These are phyloP conservation scores for Zaprionus taronus DNA, from an alignment of 1,140 invertebrate species.

Conservation along the genomic window DNA sequence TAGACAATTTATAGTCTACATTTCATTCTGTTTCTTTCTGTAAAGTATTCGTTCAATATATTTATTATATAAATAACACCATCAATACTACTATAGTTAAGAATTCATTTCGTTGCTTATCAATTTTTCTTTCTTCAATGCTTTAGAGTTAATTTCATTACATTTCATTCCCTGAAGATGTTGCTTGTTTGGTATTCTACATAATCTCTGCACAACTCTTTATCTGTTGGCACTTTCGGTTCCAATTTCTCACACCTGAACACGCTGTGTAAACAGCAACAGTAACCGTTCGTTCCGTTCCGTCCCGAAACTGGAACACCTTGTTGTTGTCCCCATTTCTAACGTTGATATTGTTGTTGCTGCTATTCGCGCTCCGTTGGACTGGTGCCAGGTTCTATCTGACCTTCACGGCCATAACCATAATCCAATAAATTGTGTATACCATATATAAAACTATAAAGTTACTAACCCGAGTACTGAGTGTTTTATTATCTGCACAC, in stretches of 20 bases:
- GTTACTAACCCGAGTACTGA: conserved; percentile 54
- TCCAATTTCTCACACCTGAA: conserved; percentile 72
- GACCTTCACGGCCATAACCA: conserved; percentile 80
- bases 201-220: conserved; percentile 46
- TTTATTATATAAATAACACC: no score
- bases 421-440: conserved; percentile 79
- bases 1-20: no score
- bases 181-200: not conserved
- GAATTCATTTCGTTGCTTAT: no score
- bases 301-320: conserved; percentile 46
- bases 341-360: conserved; percentile 17
- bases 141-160: not conserved
- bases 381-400: conserved; percentile 32
- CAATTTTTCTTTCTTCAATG: not conserved
- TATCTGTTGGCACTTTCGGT: conserved; percentile 73
- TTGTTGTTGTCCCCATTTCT: conserved; percentile 9
- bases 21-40: no score
- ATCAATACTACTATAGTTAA: no score
- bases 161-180: not conserved
- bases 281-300: conserved; percentile 1
- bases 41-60: no score
- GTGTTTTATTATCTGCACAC: conserved; percentile 74
- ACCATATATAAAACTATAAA: conserved; percentile 75
- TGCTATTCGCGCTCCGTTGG: conserved; percentile 20
- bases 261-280: conserved; percentile 51